Conservation (phyloP, 2,797 vertebrate species). For the Lateolabrax maculatus region DNA sequence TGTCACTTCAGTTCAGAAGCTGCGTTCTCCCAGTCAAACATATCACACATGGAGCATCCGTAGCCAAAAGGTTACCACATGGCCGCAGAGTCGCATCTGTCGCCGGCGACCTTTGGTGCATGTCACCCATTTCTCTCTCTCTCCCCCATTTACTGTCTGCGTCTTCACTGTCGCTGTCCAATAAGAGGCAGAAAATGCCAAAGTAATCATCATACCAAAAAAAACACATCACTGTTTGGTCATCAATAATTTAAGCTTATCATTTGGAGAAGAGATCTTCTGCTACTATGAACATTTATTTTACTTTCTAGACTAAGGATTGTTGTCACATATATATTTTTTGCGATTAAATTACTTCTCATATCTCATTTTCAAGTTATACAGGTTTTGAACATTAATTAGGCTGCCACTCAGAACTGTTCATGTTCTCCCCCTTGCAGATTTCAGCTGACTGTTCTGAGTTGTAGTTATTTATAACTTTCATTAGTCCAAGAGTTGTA, state of each 20-base stretch:
- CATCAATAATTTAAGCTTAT: neutral
- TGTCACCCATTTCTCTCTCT: too few relatives aligned
- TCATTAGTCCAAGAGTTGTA: neutral
- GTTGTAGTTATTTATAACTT: neutral
- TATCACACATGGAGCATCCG: too few relatives aligned
- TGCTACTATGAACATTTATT: neutral
- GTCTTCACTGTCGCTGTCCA: too few relatives aligned
- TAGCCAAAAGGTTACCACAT: too few relatives aligned
- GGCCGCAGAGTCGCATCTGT: too few relatives aligned
- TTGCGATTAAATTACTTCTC: neutral
- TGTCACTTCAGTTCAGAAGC: neutral
- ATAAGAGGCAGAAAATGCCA: too few relatives aligned
- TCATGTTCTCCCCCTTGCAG: neutral
- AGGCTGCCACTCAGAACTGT: neutral
- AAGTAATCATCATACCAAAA: too few relatives aligned
- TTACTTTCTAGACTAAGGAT: neutral
- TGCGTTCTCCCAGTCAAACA: neutral
- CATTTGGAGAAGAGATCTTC: too few relatives aligned
- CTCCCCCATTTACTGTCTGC: too few relatives aligned
- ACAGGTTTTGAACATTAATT: conserved; percentile 6
- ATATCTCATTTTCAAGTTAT: neutral
- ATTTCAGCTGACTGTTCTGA: neutral
- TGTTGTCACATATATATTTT: neutral
- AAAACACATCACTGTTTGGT: too few relatives aligned
- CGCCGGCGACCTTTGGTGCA: too few relatives aligned